Evolutionary conservation across 35 echinoderm and acorn worm genomes (phyloP), one percentile per base, ranked within the genome.

Genomic region (Apostichopus japonicus): DNA sequence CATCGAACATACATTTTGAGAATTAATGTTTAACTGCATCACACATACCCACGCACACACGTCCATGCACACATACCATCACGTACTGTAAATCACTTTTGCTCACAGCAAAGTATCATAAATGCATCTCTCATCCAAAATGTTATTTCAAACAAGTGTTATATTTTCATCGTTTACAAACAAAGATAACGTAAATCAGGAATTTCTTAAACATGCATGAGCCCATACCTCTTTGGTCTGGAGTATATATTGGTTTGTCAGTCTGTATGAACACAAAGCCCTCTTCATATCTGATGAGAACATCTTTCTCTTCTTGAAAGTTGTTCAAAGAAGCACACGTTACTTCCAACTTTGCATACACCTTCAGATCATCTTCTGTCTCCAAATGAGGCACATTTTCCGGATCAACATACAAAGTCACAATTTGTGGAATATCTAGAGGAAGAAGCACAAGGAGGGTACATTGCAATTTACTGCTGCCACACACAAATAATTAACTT

Each of bases 221-320:
- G 33, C 33, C 33, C 33, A 82, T 91, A 97, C 96, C 96, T 91
- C 84, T 80, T 58, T 97, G 96, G 75, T 95, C 83, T 24, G 96
- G 96, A 53, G 96, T 97, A 58, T 97, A 97, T 10, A 97, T 75
- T 24, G 95, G 95, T 86, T 96, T 96, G 24, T 97, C 96, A 0
- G 96, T 97, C 80, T 97, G 96, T 17, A 97, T 90, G 72, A 97
- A 94, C 17, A 97, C 79, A 88, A 91, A 96, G 2, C 95, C 95
- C 90, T 73, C 65, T 61, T 86, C 15, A 90, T 89, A 89, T 7
- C 86, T 72, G 4, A 75, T 10, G 15, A 89, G 63, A 13, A 67
- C 33, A 21, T 52, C 19, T 25, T 89, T 89, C 23, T 51, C 62
- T 51, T 89, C 63, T 13, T 89, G 22, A 22, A 89, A 89, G 55